Percentiles rank a stretch among this genome's conserved stretches.
Conservation (phyloP, 1,140 invertebrate genomes). For the Hycleus cichorii region DNA sequence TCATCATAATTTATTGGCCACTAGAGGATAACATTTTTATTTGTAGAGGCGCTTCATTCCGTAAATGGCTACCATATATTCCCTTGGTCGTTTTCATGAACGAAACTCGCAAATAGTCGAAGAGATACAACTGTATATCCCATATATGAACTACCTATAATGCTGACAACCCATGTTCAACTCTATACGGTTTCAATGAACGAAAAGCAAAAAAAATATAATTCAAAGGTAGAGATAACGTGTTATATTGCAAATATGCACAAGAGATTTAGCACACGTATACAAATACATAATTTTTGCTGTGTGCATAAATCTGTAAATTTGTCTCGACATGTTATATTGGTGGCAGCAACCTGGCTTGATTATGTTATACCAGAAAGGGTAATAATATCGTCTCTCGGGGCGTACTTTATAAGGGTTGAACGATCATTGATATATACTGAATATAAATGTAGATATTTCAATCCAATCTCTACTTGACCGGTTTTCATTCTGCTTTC, state of each 20-base stretch:
- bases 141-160: no score
- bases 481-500: no score
- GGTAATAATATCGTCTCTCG: constrained; percentile 1
- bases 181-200: no score
- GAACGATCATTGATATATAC: no score
- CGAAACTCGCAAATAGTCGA: constrained; percentile 23
- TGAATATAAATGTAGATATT: no score
- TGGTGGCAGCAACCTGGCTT: constrained; percentile 1
- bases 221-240: no score
- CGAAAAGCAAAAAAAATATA: no score
- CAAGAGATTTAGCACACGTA: background rate
- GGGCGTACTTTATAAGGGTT: background rate
- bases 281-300: background rate
- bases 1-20: constrained; percentile 28
- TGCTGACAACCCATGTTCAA: no score
- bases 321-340: no score
- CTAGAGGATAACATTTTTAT: constrained; percentile 31
- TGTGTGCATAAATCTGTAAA: no score
- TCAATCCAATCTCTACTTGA: no score
- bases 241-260: constrained; percentile 3
- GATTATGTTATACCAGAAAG: background rate
- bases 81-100: constrained; percentile 18
- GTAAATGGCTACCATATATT: constrained; percentile 30
- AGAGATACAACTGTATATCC: background rate
- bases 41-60: constrained; percentile 28